Conservation (phyloP, 1,140 invertebrate species). For the Listronotus bonariensis region DNA sequence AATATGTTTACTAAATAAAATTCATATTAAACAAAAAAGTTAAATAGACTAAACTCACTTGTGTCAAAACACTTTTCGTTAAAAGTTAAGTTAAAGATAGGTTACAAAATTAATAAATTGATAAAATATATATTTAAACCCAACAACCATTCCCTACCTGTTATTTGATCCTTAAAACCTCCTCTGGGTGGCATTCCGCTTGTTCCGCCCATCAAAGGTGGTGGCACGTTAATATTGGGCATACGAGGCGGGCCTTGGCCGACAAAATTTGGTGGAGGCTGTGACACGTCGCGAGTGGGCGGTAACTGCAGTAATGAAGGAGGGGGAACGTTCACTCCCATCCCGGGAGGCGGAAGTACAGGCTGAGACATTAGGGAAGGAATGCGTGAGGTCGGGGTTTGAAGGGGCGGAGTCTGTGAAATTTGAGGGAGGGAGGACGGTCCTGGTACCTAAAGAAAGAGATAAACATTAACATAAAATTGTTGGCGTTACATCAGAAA, state of each 20-base stretch:
- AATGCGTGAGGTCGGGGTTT: conserved; percentile 42
- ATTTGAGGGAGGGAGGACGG: conserved; percentile 1
- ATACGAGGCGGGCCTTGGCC: conserved; percentile 48
- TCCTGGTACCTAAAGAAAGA: neutral
- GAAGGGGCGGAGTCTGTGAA: conserved; percentile 27
- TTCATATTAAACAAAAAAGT: too few species aligned
- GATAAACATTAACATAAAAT: too few species aligned
- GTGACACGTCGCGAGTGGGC: conserved; percentile 47
- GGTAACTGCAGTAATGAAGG: conserved; percentile 50
- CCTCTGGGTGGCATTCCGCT: conserved; percentile 40
- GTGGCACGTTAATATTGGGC: conserved; percentile 57
- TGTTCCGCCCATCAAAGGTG: conserved; percentile 41
- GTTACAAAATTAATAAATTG: too few species aligned
- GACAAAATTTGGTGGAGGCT: conserved; percentile 45
- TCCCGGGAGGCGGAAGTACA: conserved; percentile 57
- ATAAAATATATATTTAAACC: too few species aligned
- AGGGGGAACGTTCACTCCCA: conserved; percentile 56
- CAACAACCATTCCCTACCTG: conserved; percentile 41
- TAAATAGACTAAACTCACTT: too few species aligned
- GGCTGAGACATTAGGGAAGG: conserved; percentile 54
- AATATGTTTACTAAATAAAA: too few species aligned
- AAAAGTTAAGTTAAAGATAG: too few species aligned
- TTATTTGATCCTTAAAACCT: conserved; percentile 40
- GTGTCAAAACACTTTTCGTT: too few species aligned
- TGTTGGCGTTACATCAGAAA: too few species aligned